Base-by-base conservation (phyloP, 2,888 invertebrate genomes). In the Camponotus fellah region DNA sequence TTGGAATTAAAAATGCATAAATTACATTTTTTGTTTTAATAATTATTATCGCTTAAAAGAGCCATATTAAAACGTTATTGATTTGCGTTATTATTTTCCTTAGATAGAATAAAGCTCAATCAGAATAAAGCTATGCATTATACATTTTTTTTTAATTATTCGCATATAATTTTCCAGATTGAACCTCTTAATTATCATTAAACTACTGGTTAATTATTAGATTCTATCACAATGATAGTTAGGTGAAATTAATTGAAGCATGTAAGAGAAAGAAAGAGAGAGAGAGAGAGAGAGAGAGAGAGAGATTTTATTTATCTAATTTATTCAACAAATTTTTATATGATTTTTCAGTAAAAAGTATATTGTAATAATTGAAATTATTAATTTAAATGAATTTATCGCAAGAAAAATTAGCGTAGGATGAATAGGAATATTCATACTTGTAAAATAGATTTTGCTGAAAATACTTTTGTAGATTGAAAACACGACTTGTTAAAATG, bases 391-490 rank as follows among this genome's bases (percentile, higher is more conserved):
- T 32, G 8, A 53, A 53, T n/a, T 53, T 53, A n/a, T n/a, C n/a
- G 8, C 53, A 53, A 8, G 9, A n/a, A 53, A n/a, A 53, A 53
- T 53, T 53, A 4, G 14, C 14, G 4, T 46, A 46, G 4, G 3
- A 9, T 26, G 12, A 60, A 37, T 4, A 17, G 9, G 46, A n/a
- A 34, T 5, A 32, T 62, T 62, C 9, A 10, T 9, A 74, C 8
- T 10, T 26, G 26, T 26, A 3, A 46, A 6, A 76, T 10, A 65
- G 14, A 75, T 62, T 46, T 76, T 37, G 21, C 14, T 43, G 10
- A 49, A 75, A 65, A 46, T 49, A 71, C 0, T 21, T 56, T 56
- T 37, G 8, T n/a, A 65, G n/a, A 53, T n/a, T 34, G n/a, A 53
- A 53, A 69, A n/a, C 10, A 58, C 14, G 26, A 34, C 3, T 53